Conservation (phyloP, 2,797 vertebrate genomes). For the Ispidina picta region DNA sequence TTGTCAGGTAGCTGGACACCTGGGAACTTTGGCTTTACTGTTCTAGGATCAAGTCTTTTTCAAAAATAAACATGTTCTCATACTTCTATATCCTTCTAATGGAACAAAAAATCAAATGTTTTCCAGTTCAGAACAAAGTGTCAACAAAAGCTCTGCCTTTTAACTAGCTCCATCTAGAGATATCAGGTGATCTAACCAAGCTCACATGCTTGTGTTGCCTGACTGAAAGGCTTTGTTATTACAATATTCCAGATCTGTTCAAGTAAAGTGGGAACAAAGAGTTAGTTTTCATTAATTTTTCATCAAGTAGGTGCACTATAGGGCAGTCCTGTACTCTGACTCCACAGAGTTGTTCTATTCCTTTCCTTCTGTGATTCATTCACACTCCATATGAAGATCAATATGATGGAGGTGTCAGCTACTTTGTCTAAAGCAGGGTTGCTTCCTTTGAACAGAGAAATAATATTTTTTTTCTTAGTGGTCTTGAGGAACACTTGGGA, state of each 20-base stretch:
- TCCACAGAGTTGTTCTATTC: background rate
- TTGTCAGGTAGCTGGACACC: background rate
- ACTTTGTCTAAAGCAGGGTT: background rate
- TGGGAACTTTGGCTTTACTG: background rate
- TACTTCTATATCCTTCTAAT: background rate
- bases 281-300: background rate
- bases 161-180: background rate
- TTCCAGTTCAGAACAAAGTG: background rate
- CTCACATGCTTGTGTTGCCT: background rate
- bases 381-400: background rate
- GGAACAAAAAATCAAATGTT: background rate
- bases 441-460: background rate
- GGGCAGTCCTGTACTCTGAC: background rate
- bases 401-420: background rate
- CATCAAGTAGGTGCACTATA: background rate
- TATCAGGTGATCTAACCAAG: background rate
- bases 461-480: background rate
- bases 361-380: background rate
- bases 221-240: background rate
- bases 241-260: background rate
- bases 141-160: background rate
- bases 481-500: background rate
- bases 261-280: background rate
- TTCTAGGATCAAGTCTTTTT: background rate
- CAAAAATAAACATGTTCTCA: background rate